Evolutionary conservation across 2,797 vertebrate genomes (phyloP).

Genomic region (Gouania willdenowi): DNA sequence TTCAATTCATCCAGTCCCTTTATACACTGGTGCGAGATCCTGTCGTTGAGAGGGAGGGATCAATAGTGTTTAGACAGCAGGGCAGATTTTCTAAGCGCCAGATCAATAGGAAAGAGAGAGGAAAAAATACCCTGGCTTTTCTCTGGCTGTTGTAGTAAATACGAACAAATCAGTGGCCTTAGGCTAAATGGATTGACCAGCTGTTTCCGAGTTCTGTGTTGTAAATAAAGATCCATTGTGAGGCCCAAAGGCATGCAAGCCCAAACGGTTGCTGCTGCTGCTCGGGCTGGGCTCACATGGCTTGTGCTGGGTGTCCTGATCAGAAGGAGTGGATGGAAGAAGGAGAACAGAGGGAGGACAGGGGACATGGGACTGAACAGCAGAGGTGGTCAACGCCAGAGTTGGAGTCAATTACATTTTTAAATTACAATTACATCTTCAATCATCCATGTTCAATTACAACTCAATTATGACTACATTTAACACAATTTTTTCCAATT

Average conservation of each 20-base stretch:
- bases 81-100: conserved; percentile 89
- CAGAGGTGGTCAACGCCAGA: too few species aligned
- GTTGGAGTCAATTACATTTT: too few species aligned
- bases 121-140: conserved; percentile 82
- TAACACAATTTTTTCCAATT: too few species aligned
- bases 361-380: conserved; percentile 1
- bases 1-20: conserved; percentile 92
- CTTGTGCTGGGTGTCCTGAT: conserved; percentile 34
- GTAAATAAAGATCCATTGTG: conserved; percentile 83
- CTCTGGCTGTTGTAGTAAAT: conserved; percentile 84
- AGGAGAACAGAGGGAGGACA: conserved; percentile 5
- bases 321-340: conserved; percentile 15
- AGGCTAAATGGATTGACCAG: conserved; percentile 89
- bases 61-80: conserved; percentile 95
- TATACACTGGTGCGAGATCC: conserved; percentile 84
- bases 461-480: too few species aligned
- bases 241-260: conserved; percentile 63
- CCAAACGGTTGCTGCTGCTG: too few species aligned
- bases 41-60: conserved; percentile 82
- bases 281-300: conserved; percentile 35
- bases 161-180: conserved; percentile 89
- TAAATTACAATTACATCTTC: too few species aligned
- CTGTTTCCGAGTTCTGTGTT: conserved; percentile 80
- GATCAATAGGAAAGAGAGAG: conserved; percentile 88
- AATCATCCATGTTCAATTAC: too few species aligned